phyloP scores from a whole-genome alignment of 2,797 vertebrate genomes.

The Xenops minutus region DNA sequence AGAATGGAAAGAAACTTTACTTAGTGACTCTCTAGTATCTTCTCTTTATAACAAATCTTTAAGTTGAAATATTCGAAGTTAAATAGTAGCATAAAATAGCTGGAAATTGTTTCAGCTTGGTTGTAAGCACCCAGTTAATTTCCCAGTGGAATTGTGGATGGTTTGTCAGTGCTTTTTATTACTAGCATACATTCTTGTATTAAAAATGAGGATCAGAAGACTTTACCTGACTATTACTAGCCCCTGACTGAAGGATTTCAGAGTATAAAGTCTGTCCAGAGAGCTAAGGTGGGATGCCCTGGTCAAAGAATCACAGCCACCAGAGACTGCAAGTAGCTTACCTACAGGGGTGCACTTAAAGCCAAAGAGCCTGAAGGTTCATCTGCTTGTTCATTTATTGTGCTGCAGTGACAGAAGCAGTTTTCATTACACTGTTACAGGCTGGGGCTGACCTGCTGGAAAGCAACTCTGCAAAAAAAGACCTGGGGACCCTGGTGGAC shows the following conservation, averaged over 20 bases:
- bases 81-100: conserved; percentile 33
- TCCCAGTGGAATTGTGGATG: background rate
- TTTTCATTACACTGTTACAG: background rate
- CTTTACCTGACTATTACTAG: background rate
- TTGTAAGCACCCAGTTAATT: conserved; percentile 9
- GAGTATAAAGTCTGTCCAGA: background rate
- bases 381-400: background rate
- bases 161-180: conserved; percentile 21
- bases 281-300: background rate
- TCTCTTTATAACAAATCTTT: background rate
- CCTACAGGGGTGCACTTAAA: background rate
- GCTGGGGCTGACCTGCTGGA: background rate
- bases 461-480: background rate
- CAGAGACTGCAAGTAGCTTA: background rate
- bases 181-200: background rate
- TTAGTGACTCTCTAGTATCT: background rate
- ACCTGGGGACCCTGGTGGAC: rapidly evolving
- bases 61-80: conserved; percentile 17
- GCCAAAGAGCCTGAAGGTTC: background rate
- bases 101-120: conserved; percentile 24
- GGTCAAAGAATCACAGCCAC: background rate
- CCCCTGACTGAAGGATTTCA: background rate
- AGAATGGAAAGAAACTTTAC: conserved; percentile 11
- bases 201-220: background rate
- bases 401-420: background rate